Evolutionary conservation across 1,140 invertebrate genomes (phyloP), one percentile per base, ranked within the genome.

Genomic region (Contarinia nasturtii): DNA sequence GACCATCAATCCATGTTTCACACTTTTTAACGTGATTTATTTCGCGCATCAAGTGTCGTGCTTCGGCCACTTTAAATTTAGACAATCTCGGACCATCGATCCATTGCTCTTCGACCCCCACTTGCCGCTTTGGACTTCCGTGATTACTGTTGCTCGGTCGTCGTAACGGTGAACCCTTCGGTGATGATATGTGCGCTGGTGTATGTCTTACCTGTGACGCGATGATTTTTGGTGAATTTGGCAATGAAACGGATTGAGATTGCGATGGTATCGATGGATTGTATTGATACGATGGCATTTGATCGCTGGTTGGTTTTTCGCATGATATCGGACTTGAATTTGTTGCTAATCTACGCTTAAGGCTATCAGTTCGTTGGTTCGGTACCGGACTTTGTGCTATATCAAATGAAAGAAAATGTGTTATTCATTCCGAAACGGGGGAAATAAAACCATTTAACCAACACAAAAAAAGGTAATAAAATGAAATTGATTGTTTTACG

Each of bases 1-100:
- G 91, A 0, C 90, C 90, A 64, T 95, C 91, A 42, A 94, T 84
- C 91, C 91, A 95, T 1, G 85, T 91, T 67, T 93, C 90, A 44
- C 76, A 67, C 58, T 83, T 82, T 57, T 83, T 81, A 2, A 71
- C 65, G 58, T 85, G 75, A 51, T 69, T 73, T 14, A 78, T 67
- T 69, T 86, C 77, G 60, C 85, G 82, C 55, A 84, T 73, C 54
- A 87, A 71, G 55, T 83, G 80, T 42, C 82, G 66, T 0, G 79
- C 82, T 64, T 86, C 83, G 0, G 79, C 82, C n/a, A 86, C 75
- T 59, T 79, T 80, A 8, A 78, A 82, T 54, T 84, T 83, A 0
- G 82, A 80, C 53, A 90, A 83, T 56, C 85, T 74, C 0, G 91
- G 91, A 1, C 91, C 91, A 67, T 96, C 91, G 46, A 96, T 87